Conservation (phyloP, 2,113 vertebrate genomes). For the Echinops telfairi region DNA sequence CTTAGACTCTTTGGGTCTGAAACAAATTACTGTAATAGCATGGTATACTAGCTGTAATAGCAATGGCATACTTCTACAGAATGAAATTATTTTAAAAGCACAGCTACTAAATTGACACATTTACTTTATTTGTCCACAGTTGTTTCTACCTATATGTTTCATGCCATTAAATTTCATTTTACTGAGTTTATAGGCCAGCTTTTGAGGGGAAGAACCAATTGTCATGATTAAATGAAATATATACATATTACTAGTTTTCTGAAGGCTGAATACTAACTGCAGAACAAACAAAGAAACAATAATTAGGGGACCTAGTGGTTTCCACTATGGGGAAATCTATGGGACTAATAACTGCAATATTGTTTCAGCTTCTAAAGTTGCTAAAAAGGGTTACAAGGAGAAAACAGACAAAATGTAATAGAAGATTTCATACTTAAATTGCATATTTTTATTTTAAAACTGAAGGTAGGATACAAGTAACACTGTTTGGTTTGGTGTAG, state of each 20-base stretch:
- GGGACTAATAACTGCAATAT: not conserved
- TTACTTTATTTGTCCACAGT: constrained; percentile 51
- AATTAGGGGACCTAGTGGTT: not conserved
- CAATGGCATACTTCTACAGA: not conserved
- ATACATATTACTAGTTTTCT: not conserved
- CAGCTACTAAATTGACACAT: constrained; percentile 53
- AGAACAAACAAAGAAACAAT: not conserved
- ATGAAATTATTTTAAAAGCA: not conserved
- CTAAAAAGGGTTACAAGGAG: not conserved
- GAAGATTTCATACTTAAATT: not conserved
- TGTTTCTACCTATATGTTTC: constrained; percentile 53
- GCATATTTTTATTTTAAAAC: not conserved
- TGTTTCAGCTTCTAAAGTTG: not conserved
- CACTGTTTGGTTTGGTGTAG: not conserved
- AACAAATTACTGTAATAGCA: constrained; percentile 27
- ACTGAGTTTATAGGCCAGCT: constrained; percentile 5
- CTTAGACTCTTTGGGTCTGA: not conserved
- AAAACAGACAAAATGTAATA: not conserved
- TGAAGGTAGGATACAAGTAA: not conserved
- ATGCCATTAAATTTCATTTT: constrained; percentile 55
- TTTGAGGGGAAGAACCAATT: constrained; percentile 31
- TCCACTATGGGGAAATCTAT: not conserved
- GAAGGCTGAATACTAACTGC: not conserved
- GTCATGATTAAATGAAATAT: not conserved
- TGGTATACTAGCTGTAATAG: constrained; percentile 10